Evolutionary conservation across 2,888 invertebrate species (phyloP).

Genomic region (Amiota mariae): DNA sequence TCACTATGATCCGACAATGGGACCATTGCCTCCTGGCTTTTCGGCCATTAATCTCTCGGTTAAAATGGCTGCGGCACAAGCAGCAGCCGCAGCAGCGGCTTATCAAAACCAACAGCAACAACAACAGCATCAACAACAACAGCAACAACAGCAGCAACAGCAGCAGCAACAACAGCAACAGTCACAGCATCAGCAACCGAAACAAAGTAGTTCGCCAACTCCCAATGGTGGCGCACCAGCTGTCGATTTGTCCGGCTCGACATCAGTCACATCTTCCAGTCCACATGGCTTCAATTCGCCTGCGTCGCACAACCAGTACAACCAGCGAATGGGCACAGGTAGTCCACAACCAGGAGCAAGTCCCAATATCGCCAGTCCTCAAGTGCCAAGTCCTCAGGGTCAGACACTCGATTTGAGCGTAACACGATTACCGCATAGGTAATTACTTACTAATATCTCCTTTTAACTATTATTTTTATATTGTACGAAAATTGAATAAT

Average conservation of each 20-base stretch:
- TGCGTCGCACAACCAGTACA: conserved; percentile 73
- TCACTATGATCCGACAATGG: conserved; percentile 84
- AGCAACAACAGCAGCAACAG: conserved; percentile 63
- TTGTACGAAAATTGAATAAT: conserved; percentile 6
- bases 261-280: conserved; percentile 85
- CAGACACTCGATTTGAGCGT: conserved; percentile 92
- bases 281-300: conserved; percentile 80
- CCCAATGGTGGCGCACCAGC: conserved; percentile 80
- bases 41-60: conserved; percentile 89
- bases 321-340: conserved; percentile 75
- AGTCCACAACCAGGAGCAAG: conserved; percentile 90
- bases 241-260: conserved; percentile 88
- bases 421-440: conserved; percentile 90
- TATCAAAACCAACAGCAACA: conserved; percentile 68
- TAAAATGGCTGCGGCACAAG: conserved; percentile 78
- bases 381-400: conserved; percentile 93
- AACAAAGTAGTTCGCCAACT: conserved; percentile 76
- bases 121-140: conserved; percentile 64
- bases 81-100: conserved; percentile 72
- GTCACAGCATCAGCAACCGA: conserved; percentile 72
- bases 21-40: conserved; percentile 83
- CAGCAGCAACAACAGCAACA: conserved; percentile 60
- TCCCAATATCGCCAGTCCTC: conserved; percentile 89
- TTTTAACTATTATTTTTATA: conserved; percentile 40
- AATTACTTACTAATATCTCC: conserved; percentile 48